phyloP scores from a whole-genome alignment of 1,140 invertebrate genomes.

The Samia ricini region DNA sequence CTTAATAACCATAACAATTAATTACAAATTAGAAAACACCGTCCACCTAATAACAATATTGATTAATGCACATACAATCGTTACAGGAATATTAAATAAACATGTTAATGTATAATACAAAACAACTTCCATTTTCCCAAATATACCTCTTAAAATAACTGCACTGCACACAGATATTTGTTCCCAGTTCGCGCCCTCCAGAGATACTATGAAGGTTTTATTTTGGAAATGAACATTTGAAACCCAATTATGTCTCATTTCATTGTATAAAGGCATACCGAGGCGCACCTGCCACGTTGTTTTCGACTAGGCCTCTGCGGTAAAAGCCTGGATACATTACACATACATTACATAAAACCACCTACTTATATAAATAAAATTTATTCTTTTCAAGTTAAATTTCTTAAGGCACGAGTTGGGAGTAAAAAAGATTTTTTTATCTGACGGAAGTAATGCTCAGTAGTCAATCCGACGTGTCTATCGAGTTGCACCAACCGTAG shows the following conservation, averaged over 20 bases:
- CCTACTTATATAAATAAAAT: neutral
- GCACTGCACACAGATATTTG: neutral
- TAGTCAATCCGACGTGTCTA: too few species aligned
- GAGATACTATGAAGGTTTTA: conserved; percentile 3
- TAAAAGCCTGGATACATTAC: conserved; percentile 4
- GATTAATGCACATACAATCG: too few species aligned
- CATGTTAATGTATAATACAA: neutral
- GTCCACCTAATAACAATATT: too few species aligned
- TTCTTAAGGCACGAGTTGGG: too few species aligned
- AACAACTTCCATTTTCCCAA: neutral
- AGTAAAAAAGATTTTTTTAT: too few species aligned
- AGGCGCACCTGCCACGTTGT: conserved; percentile 11
- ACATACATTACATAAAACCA: neutral
- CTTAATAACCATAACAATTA: too few species aligned
- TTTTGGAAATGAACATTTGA: conserved; percentile 10
- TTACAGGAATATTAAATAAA: neutral
- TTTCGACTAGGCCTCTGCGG: conserved; percentile 11
- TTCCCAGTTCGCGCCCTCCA: neutral
- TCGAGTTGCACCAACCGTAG: too few species aligned
- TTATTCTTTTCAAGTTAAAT: neutral
- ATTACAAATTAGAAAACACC: too few species aligned
- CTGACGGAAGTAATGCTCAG: too few species aligned
- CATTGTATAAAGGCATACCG: conserved; percentile 9
- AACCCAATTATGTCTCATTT: conserved; percentile 11
- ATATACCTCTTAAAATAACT: neutral